Evolutionary conservation across 2,113 vertebrate genomes (phyloP), one percentile per base, ranked within the genome.

Genomic region (Lepisosteus osseus): DNA sequence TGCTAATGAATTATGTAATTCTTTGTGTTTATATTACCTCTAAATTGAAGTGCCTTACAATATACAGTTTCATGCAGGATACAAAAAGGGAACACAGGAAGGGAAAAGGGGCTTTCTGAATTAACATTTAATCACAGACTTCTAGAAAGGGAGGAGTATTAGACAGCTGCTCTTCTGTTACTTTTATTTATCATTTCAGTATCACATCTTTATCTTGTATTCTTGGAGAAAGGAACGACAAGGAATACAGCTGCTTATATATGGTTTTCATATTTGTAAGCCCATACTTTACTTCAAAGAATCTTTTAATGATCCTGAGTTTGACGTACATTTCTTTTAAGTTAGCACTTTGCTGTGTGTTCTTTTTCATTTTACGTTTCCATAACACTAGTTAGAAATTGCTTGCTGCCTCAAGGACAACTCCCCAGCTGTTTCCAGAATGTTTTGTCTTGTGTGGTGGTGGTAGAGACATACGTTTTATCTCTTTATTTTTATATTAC

Each of bases 371-470:
- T 67, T 67, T 29, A 8, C 3, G 9, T 13, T 54, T 45, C 66
- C 9, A 1, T 14, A 14, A 51, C 43, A 15, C 43, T 2, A 43
- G 56, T 29, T 61, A 11, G 59, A 29, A 14, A 61, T 61, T 42
- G 62, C 43, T 68, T 45, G 11, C 45, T 40, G 15, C 14, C 29
- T 57, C 71, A 67, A 73, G 71, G 71, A 47, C 54, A 15, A 9
- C 55, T 6, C 14, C 40, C 45, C 72, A 69, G 47, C 72, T 63
- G 72, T 63, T 54, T 57, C 43, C 59, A 69, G 72, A 66, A 74
- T 74, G 72, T 74, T 74, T 67, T 74, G 72, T 69, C 72, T 74
- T 59, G 54, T 15, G 41, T 8, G n/a, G 64, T 29, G 11, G 63
- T 15, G 71, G 15, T 45, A 40, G 61, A 47, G 45, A n/a, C 61